Conservation (phyloP, 2,113 vertebrate species). For the Neolamprologus tretocephalus region DNA sequence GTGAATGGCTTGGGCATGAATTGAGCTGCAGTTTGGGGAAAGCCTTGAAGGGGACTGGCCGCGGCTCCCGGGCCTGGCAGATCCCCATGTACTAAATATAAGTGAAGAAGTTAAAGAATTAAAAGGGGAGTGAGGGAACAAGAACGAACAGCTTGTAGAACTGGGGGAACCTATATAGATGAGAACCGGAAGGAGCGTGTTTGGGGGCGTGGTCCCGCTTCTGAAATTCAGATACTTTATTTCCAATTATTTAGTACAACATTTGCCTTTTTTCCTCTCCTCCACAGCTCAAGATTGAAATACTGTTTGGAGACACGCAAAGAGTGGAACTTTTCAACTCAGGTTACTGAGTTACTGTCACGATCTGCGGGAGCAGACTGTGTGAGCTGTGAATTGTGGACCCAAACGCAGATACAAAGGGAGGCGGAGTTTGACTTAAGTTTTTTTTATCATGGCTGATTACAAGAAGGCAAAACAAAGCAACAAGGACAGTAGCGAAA, state of each 20-base stretch:
- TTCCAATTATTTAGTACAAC: not conserved
- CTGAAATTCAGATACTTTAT: too few relatives aligned
- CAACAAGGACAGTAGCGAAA: not conserved
- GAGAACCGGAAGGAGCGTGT: not conserved
- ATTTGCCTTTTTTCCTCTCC: not conserved
- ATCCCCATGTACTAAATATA: not conserved
- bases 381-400: not conserved
- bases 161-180: not conserved
- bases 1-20: not conserved
- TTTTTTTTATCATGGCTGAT: not conserved
- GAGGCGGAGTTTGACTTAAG: not conserved
- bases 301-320: not conserved
- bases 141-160: not conserved
- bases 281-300: not conserved
- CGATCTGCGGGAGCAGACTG: not conserved
- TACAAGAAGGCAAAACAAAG: not conserved
- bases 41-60: not conserved
- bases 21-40: not conserved
- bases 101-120: not conserved
- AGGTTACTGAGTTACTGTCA: not conserved
- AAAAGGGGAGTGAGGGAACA: not conserved
- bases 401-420: not conserved
- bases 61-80: fast-evolving
- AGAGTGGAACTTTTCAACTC: not conserved
- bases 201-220: too few relatives aligned